Base-by-base conservation (phyloP, 1,140 invertebrate species). In the Zaprionus taronus region DNA sequence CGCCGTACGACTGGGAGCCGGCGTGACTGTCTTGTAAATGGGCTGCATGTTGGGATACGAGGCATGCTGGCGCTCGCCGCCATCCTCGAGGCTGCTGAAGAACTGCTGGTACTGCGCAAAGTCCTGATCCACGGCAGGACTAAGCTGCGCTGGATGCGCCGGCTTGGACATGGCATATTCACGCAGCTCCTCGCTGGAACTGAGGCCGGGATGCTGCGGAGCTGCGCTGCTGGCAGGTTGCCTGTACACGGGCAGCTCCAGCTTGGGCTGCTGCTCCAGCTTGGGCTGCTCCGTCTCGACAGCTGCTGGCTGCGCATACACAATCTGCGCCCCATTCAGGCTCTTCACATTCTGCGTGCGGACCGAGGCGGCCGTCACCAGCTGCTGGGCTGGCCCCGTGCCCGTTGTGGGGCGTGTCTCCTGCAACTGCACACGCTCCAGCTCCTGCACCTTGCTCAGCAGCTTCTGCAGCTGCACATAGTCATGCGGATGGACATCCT, bases 391-490 rank as follows among this genome's bases (percentile, higher is more conserved):
- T 20, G 20, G 20, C 9, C 20, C 17, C 9, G 44, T 24, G 0
- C 7, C 5, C 7, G 47, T 24, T 0, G 72, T 70, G 3, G 72
- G 72, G 11, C 67, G 69, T 17, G 70, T 17, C 70, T 66, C 74
- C 53, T 77, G 79, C 5, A 92, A 72, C 61, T 92, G 83, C 0
- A 92, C 91, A 1, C 92, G 85, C 70, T 94, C 93, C 41, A 92
- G 70, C 49, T 92, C 91, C 72, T 92, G 89, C 34, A 92, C 91
- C 56, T 92, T 92, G 67, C 85, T 91, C 2, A 92, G 67, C 51
- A 92, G 55, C 79, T 92, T 92, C 58, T 92, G 91, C 44, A 92
- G 55, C 64, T 92, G 91, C 34, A 92, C 87, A 44, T 92, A 92
- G 53, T 92, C 91, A 31, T 91, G 91, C 0, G 91, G 91, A 22